Conservation (phyloP, 2,888 invertebrate species). For the Polyommatus iphigenia region DNA sequence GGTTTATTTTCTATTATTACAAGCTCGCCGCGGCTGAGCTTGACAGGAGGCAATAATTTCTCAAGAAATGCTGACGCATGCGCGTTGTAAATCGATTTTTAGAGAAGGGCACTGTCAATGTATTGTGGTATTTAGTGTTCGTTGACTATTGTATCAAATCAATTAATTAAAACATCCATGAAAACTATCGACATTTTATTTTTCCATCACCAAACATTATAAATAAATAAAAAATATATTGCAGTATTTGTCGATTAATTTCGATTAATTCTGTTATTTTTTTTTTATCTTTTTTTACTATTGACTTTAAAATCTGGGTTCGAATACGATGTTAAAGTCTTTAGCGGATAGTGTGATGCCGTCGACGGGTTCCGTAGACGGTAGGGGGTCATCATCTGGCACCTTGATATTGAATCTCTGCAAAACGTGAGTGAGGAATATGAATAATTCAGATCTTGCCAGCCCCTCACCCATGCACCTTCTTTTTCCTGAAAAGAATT, state of each 20-base stretch:
- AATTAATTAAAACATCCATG: neutral
- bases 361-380: conserved; percentile 72
- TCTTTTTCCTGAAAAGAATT: conserved; percentile 80
- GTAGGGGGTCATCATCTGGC: conserved; percentile 62
- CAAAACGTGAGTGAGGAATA: conserved; percentile 86
- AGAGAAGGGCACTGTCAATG: conserved; percentile 48
- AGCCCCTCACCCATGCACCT: conserved; percentile 90
- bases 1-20: conserved; percentile 33
- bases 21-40: conserved; percentile 49
- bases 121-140: neutral
- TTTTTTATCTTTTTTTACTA: neutral
- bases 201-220: neutral
- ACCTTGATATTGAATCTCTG: conserved; percentile 81
- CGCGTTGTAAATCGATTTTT: conserved; percentile 68
- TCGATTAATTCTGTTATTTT: neutral
- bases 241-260: neutral
- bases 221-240: neutral
- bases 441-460: conserved; percentile 86
- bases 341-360: conserved; percentile 80
- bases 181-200: neutral
- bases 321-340: conserved; percentile 71
- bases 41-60: conserved; percentile 51
- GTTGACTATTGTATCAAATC: neutral
- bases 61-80: conserved; percentile 55
- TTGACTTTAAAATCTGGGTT: conserved; percentile 49